Evolutionary conservation across 2,113 vertebrate species (phyloP), one percentile per base, ranked within the genome.

Genomic region (Cavia porcellus): DNA sequence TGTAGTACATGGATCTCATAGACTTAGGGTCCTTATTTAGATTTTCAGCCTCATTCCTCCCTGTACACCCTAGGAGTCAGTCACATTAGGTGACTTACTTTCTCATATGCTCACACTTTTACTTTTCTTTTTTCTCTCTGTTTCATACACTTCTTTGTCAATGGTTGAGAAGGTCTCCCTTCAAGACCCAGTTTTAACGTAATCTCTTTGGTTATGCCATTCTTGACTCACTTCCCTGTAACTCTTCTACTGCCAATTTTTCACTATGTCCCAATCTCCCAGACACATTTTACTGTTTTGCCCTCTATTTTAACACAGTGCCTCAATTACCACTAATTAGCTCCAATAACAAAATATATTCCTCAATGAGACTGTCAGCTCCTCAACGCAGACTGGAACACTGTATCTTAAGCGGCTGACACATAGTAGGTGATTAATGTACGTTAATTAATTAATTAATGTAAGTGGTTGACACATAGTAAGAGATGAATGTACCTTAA

Each of bases 61-160:
- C 22, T 83, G 66, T n/a, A 22, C 10, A 94, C 35, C 25, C 81
- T 90, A 38, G 47, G 5, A 83, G 92, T 47, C 55, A 80, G 17
- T 10, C 32, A 84, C 90, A 92, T 59, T 79, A 70, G 90, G 3
- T 86, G 28, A 1, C 77, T 87, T 84, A 5, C 7, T 59, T 79
- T 87, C 32, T 68, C 30, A 75, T 86, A 77, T 7, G 12, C 28
- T 89, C 32, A 79, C 75, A 50, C 3, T 17, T 96, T 93, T 88
- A 72, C 24, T 70, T 50, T 70, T 15, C 10, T 96, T 92, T 93
- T 59, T 22, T 68, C 30, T 38, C 32, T 83, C 11, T 81, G 24
- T 86, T 86, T 82, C 42, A 77, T 57, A 77, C 11, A 70, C 61
- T 94, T 94, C 17, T 92, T 95, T 15, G 25, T 55, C 62, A 70